Evolutionary conservation across 2,113 vertebrate species (phyloP), one percentile per base, ranked within the genome.

Genomic region (Eidolon helvum): DNA sequence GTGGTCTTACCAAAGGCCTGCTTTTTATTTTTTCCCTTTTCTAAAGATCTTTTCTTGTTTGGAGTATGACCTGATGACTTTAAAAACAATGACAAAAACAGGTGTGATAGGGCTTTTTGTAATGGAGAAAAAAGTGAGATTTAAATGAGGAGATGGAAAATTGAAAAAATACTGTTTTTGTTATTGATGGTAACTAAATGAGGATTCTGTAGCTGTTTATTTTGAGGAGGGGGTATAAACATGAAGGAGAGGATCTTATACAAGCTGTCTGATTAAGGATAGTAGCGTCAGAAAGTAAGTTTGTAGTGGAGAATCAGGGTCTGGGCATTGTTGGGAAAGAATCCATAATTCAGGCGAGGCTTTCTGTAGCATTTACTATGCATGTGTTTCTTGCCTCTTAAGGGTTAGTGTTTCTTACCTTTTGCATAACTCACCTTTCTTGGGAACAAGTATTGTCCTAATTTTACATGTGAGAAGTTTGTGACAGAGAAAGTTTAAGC

Each of bases 131-230:
- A 74, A 40, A 65, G 48, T 48, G 19, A 43, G 33, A 66, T 83
- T 90, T 96, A 90, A 95, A 40, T 83, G 68, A 96, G 71, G 65
- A 72, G 55, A 71, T 90, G 12, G 48, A 55, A 88, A 94, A 79
- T 93, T 89, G 97, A 71, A 92, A 66, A 40, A 87, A 88, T 35
- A n/a, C 40, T n/a, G 28, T 28, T 45, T 91, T 92, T 91, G 40
- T 35, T 80, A 33, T 43, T 80, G 50, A 68, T 86, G 28, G 82
- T n/a, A 84, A 77, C n/a, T 38, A 48, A 91, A n/a, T n/a, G 30
- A 45, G 80, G 28, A 80, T 87, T 53, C 28, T 61, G 9, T 86
- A 24, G 50, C 38, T 75, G 45, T 96, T 84, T 80, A 38, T 59
- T 77, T 87, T 85, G 48, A 12, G 21, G 33, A 16, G 74, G 66